These are phyloP conservation scores for Lepilemur septentrionalis DNA, from an alignment of 2,797 vertebrate genomes.

Conservation along the genomic window DNA sequence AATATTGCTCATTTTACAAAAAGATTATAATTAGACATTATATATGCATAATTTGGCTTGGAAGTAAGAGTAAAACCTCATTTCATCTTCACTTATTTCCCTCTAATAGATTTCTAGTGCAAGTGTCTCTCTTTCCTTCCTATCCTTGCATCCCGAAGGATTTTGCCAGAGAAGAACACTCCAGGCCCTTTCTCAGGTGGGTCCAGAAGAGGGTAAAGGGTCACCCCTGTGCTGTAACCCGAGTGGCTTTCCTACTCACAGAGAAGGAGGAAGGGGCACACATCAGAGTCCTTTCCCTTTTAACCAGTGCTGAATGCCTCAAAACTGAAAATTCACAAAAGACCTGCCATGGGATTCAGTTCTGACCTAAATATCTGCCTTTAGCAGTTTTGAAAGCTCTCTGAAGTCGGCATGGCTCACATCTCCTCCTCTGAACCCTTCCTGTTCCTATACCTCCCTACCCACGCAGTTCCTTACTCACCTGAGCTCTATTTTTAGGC, in stretches of 20 bases:
- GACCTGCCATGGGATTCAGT: background rate
- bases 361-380: background rate
- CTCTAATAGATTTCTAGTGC: background rate
- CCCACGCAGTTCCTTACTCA: conserved; percentile 1
- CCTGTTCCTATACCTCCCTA: background rate
- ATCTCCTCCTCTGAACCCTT: background rate
- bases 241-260: background rate
- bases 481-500: conserved; percentile 61
- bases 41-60: conserved; percentile 17
- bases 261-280: background rate
- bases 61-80: conserved; percentile 48
- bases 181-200: background rate
- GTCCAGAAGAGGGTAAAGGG: background rate
- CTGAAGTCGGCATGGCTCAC: background rate
- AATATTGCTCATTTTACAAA: conserved; percentile 54
- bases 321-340: background rate
- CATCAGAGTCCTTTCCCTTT: background rate
- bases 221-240: background rate
- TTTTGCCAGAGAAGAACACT: background rate
- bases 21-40: conserved; percentile 43
- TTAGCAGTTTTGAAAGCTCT: background rate
- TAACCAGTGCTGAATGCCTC: background rate
- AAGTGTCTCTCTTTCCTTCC: background rate
- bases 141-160: background rate
- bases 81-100: background rate